These are phyloP conservation scores for Oryzias woworae DNA, from an alignment of 2,113 vertebrate genomes.

Conservation along the genomic window DNA sequence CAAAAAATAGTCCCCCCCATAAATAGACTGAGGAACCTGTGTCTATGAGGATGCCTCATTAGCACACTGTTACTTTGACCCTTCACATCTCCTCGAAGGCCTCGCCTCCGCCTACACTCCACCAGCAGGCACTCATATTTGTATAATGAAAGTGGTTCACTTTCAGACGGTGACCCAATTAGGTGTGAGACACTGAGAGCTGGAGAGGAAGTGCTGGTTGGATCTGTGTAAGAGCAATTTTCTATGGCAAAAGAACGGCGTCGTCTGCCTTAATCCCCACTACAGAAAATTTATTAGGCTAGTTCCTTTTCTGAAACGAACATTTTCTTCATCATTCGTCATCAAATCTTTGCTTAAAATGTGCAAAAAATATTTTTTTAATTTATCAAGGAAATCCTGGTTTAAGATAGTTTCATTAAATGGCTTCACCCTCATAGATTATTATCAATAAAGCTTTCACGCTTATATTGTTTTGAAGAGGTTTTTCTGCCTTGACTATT, in stretches of 20 bases:
- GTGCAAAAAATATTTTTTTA: too few relatives aligned
- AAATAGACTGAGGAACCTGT: conserved; percentile 20
- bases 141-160: conserved; percentile 59
- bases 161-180: conserved; percentile 53
- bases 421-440: too few relatives aligned
- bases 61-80: conserved; percentile 43
- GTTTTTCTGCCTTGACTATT: too few relatives aligned
- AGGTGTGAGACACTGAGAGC: conserved; percentile 34
- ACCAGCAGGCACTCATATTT: conserved; percentile 63
- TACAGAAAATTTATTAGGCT: too few relatives aligned
- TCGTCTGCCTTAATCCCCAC: neutral
- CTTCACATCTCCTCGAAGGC: conserved; percentile 27
- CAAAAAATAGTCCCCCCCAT: conserved; percentile 17
- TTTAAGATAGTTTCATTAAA: too few relatives aligned
- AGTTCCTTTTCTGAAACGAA: too few relatives aligned
- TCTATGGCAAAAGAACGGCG: conserved; percentile 7
- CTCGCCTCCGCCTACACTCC: conserved; percentile 48
- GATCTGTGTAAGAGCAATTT: conserved; percentile 21
- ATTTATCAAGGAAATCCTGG: too few relatives aligned
- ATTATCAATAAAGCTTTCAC: too few relatives aligned
- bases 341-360: too few relatives aligned
- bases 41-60: conserved; percentile 59
- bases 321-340: neutral
- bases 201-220: conserved; percentile 12
- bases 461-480: too few relatives aligned